A percentile compares a stretch with the other conserved stretches of the same genome.
Conservation (phyloP, 2,888 invertebrate species). For the Ophioninae sp. region DNA sequence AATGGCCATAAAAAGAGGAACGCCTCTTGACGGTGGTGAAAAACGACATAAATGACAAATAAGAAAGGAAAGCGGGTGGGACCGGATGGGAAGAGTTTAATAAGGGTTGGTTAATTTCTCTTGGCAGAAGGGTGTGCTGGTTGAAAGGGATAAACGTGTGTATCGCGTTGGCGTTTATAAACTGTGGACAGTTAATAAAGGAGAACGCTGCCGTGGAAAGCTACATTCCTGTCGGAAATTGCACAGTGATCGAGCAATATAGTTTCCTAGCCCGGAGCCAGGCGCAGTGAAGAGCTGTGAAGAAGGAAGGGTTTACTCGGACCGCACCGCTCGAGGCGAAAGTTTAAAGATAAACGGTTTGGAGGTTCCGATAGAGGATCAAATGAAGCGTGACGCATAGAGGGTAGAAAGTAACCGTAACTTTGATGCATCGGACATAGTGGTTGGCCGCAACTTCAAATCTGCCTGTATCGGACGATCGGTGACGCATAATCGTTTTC, state of each 20-base stretch:
- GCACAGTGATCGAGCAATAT: constrained; percentile 26
- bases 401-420: constrained; percentile 48
- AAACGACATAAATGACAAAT: constrained; percentile 37
- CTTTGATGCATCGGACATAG: constrained; percentile 45
- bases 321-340: constrained; percentile 8
- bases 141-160: constrained; percentile 14
- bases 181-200: constrained; percentile 42
- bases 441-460: constrained; percentile 9
- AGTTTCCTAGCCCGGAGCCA: neutral
- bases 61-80: constrained; percentile 4
- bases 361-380: constrained; percentile 48
- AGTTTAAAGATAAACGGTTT: constrained; percentile 49
- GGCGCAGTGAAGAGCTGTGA: constrained; percentile 16
- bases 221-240: constrained; percentile 32
- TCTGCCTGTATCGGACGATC: constrained; percentile 31
- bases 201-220: constrained; percentile 13
- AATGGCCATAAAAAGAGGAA: constrained; percentile 2
- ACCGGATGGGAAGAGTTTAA: neutral
- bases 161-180: constrained; percentile 28
- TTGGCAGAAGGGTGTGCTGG: neutral
- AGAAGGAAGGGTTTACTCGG: constrained; percentile 27
- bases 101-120: constrained; percentile 22
- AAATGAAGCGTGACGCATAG: constrained; percentile 58
- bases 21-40: neutral
- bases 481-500: constrained; percentile 33